Conservation (phyloP, 2,113 vertebrate genomes). For the Corythoichthys intestinalis region DNA sequence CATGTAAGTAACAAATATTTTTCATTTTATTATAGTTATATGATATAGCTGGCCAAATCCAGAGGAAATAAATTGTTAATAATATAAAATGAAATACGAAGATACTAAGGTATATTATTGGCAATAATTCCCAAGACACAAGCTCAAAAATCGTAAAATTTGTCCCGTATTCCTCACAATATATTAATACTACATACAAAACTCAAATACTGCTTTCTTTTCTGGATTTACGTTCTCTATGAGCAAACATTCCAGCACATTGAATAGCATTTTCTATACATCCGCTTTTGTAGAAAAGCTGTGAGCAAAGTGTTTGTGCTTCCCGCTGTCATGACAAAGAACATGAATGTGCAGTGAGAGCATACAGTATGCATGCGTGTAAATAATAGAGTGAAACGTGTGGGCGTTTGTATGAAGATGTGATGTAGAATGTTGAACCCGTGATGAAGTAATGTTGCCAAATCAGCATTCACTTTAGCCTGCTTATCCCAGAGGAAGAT, state of each 20-base stretch:
- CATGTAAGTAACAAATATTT: too few relatives aligned
- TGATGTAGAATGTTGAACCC: constrained; percentile 3
- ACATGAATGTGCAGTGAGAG: constrained; percentile 4
- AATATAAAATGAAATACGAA: too few relatives aligned
- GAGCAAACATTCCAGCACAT: background rate
- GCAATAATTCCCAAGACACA: too few relatives aligned
- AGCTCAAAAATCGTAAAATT: too few relatives aligned
- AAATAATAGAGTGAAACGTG: constrained; percentile 17
- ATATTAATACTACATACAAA: too few relatives aligned
- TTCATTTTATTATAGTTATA: too few relatives aligned
- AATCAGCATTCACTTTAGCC: too few relatives aligned
- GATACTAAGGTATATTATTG: too few relatives aligned
- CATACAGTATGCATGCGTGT: background rate
- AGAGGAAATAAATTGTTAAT: too few relatives aligned
- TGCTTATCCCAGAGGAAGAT: too few relatives aligned
- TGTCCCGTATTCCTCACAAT: too few relatives aligned
- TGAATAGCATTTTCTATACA: background rate
- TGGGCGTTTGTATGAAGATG: constrained; percentile 12
- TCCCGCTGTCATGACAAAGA: background rate
- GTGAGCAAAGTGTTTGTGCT: background rate
- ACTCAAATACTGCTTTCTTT: background rate
- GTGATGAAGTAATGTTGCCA: background rate
- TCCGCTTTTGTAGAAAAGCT: background rate
- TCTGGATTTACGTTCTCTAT: background rate
- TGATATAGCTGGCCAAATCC: too few relatives aligned